Evolutionary conservation across 2,888 invertebrate species (phyloP).

Genomic region (Eilema griseolum): DNA sequence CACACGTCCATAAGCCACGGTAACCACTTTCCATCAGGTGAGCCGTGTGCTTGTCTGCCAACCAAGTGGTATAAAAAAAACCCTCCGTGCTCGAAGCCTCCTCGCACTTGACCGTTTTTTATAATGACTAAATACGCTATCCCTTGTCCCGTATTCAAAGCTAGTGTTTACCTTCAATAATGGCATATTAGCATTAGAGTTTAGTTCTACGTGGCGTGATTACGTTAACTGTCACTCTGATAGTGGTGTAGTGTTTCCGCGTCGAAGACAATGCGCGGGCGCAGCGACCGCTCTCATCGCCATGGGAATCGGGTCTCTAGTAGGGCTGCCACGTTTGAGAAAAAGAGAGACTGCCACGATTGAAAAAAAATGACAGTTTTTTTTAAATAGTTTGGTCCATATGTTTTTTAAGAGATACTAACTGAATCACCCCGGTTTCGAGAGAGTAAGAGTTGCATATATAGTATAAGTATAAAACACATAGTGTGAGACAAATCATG

Average conservation of each 20-base stretch:
- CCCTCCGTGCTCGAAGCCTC: no score
- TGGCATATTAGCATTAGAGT: constrained; percentile 37
- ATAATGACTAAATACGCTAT: background rate
- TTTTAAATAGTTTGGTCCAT: no score
- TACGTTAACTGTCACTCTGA: constrained; percentile 55
- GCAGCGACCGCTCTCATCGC: constrained; percentile 66
- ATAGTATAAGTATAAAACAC: no score
- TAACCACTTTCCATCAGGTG: no score
- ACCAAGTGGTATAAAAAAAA: no score
- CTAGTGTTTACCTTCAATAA: constrained; percentile 29
- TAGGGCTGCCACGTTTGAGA: constrained; percentile 38
- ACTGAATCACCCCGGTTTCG: no score
- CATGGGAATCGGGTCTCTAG: constrained; percentile 71
- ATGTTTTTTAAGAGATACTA: no score
- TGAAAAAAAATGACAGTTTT: background rate
- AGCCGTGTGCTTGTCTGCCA: no score
- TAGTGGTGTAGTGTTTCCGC: constrained; percentile 65
- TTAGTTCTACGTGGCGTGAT: constrained; percentile 41
- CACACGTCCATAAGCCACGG: no score
- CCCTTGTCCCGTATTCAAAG: background rate
- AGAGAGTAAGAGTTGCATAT: no score
- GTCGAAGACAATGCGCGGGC: constrained; percentile 73
- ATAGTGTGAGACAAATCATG: no score
- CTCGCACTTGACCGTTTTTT: background rate
- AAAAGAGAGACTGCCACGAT: constrained; percentile 33